These are phyloP conservation scores for Kryphioiulus occultus DNA, from an alignment of 2,888 invertebrate genomes.

Conservation along the genomic window DNA sequence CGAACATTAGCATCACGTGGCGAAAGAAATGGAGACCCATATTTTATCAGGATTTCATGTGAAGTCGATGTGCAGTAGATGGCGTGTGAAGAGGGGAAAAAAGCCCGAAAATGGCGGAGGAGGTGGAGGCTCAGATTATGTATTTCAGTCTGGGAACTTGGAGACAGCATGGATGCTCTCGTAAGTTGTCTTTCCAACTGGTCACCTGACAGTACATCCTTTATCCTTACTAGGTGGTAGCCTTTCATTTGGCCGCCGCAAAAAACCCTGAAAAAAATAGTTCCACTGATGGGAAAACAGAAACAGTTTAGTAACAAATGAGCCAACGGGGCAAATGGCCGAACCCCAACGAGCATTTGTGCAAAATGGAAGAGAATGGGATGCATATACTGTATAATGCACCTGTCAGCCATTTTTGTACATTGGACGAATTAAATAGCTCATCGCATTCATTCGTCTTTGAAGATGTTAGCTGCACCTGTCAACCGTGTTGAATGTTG, in stretches of 20 bases:
- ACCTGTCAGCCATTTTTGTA: background rate
- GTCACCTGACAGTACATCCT: conserved; percentile 49
- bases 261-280: conserved; percentile 22
- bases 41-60: conserved; percentile 44
- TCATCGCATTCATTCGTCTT: background rate
- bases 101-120: conserved; percentile 27
- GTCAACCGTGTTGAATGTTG: background rate
- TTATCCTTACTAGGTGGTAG: conserved; percentile 43
- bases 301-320: conserved; percentile 42
- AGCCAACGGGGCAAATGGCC: conserved; percentile 21
- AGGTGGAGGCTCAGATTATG: conserved; percentile 17
- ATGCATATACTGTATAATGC: background rate
- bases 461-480: background rate
- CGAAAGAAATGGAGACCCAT: conserved; percentile 47
- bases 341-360: background rate
- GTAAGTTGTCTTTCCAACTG: conserved; percentile 47
- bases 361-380: background rate
- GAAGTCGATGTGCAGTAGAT: conserved; percentile 26
- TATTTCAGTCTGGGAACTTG: conserved; percentile 19
- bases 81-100: conserved; percentile 18
- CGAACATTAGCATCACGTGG: conserved; percentile 45
- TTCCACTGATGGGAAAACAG: conserved; percentile 43
- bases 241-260: conserved; percentile 45
- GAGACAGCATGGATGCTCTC: conserved; percentile 42
- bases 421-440: background rate